Percentiles rank a stretch among this genome's conserved stretches.
Evolutionary conservation across 2,113 vertebrate species (phyloP).

Genomic region (Rhinoptilus africanus): DNA sequence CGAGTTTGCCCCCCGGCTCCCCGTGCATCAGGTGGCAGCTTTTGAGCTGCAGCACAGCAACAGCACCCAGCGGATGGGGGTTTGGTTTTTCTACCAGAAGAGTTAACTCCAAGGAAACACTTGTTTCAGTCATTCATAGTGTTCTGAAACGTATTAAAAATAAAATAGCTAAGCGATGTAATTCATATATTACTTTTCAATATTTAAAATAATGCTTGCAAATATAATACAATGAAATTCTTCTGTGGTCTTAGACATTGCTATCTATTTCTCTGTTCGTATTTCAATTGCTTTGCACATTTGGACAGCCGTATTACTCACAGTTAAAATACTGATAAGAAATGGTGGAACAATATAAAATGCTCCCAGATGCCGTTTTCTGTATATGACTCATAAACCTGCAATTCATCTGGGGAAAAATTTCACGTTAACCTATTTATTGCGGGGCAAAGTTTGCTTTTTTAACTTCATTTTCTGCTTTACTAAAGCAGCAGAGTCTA

Average conservation of each 20-base stretch:
- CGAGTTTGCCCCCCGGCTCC: not conserved
- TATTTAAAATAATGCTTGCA: not conserved
- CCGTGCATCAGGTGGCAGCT: not conserved
- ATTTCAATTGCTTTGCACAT: not conserved
- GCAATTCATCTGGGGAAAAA: not conserved
- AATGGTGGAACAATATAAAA: not conserved
- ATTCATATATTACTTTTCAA: not conserved
- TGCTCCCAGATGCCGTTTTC: not conserved
- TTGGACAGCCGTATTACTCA: not conserved
- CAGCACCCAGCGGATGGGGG: not conserved
- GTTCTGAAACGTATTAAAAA: not conserved
- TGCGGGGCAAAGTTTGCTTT: conserved; percentile 13
- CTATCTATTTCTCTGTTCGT: not conserved
- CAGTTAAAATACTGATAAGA: not conserved
- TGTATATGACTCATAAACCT: not conserved
- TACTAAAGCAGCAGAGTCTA: conserved; percentile 1
- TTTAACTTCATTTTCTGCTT: conserved; percentile 53
- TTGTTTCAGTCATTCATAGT: not conserved
- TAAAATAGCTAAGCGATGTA: not conserved
- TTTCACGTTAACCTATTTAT: not conserved
- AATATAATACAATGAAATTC: not conserved
- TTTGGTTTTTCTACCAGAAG: conserved; percentile 11
- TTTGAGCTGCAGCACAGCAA: not conserved
- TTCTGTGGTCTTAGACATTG: not conserved
- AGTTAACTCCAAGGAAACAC: not conserved